Percentiles rank a stretch among this genome's conserved stretches.
Conservation (phyloP, 2,113 vertebrate genomes). For the Sclerurus mexicanus region DNA sequence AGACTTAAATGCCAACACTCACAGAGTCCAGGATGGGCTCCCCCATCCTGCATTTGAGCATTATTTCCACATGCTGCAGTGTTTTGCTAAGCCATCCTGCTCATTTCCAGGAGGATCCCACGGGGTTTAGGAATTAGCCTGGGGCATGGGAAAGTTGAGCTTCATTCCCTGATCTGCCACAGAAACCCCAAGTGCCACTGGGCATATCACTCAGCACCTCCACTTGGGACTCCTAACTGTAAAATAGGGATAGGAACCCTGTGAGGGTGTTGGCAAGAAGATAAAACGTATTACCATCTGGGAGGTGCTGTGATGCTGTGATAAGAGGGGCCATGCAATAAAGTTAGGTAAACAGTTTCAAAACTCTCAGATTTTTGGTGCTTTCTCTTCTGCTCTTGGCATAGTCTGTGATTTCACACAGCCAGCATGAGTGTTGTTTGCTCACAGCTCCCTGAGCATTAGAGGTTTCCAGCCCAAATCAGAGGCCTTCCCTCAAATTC, state of each 20-base stretch:
- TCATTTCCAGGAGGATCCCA: conserved; percentile 39
- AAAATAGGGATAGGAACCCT: conserved; percentile 39
- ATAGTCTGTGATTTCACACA: not conserved
- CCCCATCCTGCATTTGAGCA: not conserved
- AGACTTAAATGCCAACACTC: not conserved
- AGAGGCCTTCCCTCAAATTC: not conserved
- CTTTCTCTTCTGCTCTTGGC: not conserved
- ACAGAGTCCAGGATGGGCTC: not conserved
- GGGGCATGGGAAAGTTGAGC: conserved; percentile 40
- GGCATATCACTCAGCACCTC: conserved; percentile 35
- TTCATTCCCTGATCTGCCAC: conserved; percentile 55
- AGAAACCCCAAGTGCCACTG: conserved; percentile 54
- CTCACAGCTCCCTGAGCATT: not conserved
- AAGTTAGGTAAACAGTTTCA: conserved; percentile 39
- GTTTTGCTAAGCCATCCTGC: not conserved
- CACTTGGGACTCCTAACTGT: conserved; percentile 34
- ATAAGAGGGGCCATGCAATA: conserved; percentile 25
- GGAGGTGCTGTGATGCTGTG: not conserved
- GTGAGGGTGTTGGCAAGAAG: conserved; percentile 43
- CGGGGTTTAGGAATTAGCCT: conserved; percentile 26
- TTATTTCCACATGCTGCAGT: not conserved
- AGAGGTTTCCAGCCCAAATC: not conserved
- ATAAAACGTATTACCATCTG: conserved; percentile 7
- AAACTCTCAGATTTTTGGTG: conserved; percentile 14
- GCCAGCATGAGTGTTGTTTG: not conserved